Percentiles rank a stretch among this genome's conserved stretches.
Evolutionary conservation across 2,113 vertebrate species (phyloP).

Genomic region (Pedionomus torquatus): DNA sequence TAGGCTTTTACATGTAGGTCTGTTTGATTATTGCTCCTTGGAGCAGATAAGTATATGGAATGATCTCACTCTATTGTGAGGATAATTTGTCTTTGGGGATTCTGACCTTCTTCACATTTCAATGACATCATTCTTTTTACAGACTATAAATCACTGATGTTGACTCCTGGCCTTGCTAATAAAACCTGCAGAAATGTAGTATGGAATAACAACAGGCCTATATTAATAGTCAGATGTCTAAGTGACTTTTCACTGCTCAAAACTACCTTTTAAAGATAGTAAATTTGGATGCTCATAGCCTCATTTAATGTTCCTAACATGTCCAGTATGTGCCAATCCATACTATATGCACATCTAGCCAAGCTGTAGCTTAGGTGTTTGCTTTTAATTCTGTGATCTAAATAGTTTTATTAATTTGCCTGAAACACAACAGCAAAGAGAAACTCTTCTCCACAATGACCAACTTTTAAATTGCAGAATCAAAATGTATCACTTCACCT

Average conservation of each 20-base stretch:
- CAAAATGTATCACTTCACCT: neutral
- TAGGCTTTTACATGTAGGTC: slow-evolving; percentile 34
- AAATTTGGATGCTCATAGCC: neutral
- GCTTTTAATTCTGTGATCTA: neutral
- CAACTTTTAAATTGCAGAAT: neutral
- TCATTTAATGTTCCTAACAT: neutral
- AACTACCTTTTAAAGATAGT: neutral
- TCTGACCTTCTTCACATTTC: slow-evolving; percentile 54
- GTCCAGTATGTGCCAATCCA: neutral
- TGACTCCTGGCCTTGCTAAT: slow-evolving; percentile 34
- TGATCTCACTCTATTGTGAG: slow-evolving; percentile 72
- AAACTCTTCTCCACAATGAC: neutral
- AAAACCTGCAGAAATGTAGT: slow-evolving; percentile 1
- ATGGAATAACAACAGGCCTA: neutral
- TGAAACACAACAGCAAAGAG: neutral
- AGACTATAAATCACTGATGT: slow-evolving; percentile 29
- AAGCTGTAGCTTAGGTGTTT: neutral
- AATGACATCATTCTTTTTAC: slow-evolving; percentile 57
- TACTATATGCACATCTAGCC: neutral
- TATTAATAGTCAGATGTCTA: neutral
- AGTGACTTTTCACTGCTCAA: neutral
- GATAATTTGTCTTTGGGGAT: slow-evolving; percentile 61
- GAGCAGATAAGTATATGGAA: slow-evolving; percentile 45
- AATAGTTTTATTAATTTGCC: neutral
- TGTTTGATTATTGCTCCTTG: slow-evolving; percentile 38